Evolutionary conservation across 2,113 vertebrate genomes (phyloP), one percentile per base, ranked within the genome.

Genomic region (Crotalus horridus): DNA sequence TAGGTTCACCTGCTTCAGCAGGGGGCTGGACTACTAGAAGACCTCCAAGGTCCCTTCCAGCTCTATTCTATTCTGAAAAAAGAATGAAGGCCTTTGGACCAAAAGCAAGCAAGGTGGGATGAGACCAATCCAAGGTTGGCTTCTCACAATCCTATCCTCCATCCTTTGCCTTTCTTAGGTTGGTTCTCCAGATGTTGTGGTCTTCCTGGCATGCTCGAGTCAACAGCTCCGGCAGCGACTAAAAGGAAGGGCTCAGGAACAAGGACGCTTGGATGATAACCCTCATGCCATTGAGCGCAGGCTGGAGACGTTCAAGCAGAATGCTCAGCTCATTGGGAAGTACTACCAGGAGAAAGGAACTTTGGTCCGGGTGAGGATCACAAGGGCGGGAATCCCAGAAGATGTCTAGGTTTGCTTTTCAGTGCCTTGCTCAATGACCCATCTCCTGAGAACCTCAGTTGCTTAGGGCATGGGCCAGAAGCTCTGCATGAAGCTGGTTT

Each of bases 271-370:
- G 0, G 97, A 98, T 43, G 97, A 98, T 91, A 97, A 97, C 29
- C 33, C 96, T 88, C 97, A 96, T 1, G 97, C 97, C 92, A 96
- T 97, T 13, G 96, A 96, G 91, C 96, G 96, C 87, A 92, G 97
- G 85, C 94, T 98, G 48, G 97, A 97, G 81, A 97, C 96, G 6
- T 98, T 98, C 94, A 97, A 97, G 92, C 97, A 96, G 89, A 97
- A 97, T 90, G 95, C 97, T 91, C 95, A 93, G 3, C 93, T 97
- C 88, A 97, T 97, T n/a, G 97, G 96, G 91, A 97, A 98, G 91
- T 97, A 98, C 93, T 98, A 98, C 92, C 97, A 98, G 91, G 97
- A 97, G 69, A 96, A 96, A 89, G 96, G 96, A 13, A 87, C 96
- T 33, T 94, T 97, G 17, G 90, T 96, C 86, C 92, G 96, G 95